These are phyloP conservation scores for Operophtera brumata DNA, from an alignment of 2,888 invertebrate species.

Conservation along the genomic window DNA sequence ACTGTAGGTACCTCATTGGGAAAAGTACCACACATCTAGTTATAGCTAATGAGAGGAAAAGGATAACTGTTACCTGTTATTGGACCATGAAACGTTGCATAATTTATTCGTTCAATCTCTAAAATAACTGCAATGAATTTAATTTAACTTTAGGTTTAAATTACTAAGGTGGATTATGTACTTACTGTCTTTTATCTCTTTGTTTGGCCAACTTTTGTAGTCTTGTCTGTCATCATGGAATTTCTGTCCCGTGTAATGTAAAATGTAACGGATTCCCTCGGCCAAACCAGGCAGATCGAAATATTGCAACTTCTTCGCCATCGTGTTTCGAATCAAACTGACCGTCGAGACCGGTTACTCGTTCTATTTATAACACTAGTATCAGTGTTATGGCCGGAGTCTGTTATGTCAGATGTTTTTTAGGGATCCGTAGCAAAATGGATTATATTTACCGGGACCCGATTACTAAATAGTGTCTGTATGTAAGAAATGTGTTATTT, in stretches of 20 bases:
- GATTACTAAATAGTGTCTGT: too few relatives aligned
- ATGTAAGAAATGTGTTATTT: too few relatives aligned
- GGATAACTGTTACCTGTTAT: too few relatives aligned
- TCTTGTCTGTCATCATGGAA: conserved; percentile 57
- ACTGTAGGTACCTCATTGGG: too few relatives aligned
- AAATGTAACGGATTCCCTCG: conserved; percentile 58
- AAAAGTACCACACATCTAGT: too few relatives aligned
- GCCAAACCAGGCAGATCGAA: conserved; percentile 53
- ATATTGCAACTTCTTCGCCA: conserved; percentile 52
- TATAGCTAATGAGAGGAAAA: too few relatives aligned
- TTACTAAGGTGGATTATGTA: conserved; percentile 16
- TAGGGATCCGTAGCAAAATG: too few relatives aligned
- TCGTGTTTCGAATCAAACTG: conserved; percentile 15
- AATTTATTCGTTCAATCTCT: too few relatives aligned
- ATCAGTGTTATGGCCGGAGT: background rate
- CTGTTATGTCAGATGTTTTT: background rate
- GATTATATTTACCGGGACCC: background rate
- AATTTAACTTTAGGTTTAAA: too few relatives aligned
- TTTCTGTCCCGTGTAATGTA: conserved; percentile 61
- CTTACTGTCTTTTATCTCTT: conserved; percentile 56
- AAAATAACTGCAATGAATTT: too few relatives aligned
- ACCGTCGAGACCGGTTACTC: background rate
- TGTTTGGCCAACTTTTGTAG: conserved; percentile 47
- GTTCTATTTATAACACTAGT: background rate
- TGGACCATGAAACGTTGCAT: background rate